Base-by-base conservation (phyloP, 2,113 vertebrate species). In the Oxygymnocypris stewartii region DNA sequence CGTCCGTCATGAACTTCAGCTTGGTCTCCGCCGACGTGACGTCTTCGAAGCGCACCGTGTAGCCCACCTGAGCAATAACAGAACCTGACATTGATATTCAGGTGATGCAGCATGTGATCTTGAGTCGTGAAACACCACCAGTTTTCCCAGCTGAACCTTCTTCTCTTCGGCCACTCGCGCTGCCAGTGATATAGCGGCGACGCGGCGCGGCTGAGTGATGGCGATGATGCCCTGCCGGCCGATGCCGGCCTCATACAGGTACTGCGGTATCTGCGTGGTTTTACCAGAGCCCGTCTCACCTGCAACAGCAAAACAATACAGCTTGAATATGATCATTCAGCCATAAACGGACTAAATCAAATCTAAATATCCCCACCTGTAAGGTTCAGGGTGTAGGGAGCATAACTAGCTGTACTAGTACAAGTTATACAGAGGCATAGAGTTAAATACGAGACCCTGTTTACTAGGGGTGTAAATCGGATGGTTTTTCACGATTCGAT, bases 211-310 rank as follows among this genome's bases (percentile, higher is more conserved):
- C 89, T 99, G 98, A 3, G 98, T 99, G 91, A 99, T 93, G 0
- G 95, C 97, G 0, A 99, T 92, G 84, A 96, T 0, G 0, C 97
- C 97, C 59, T 96, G 95, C 6, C 94, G 94, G 0, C 97, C 95
- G 0, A 99, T 95, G 11, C 97, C 96, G 0, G 88, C 96, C 89
- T 99, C 98, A 0, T 97, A 98, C 49, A 99, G 95, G 86, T 98
- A 99, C 93, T 99, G 98, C 0, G 98, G 98, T 49, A 98, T 93
- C 94, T 99, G 98, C 0, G 98, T 99, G 28, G 98, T 99, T 93
- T 99, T 99, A 54, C 98, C 98, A 0, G 98, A 99, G 67, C 98
- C 98, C 0, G 98, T 99, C 92, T 99, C 98, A 85, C 98, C 98
- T 99, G 86, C 1, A 25, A 73, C 37, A 42, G 9, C 4, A n/a